Conservation (phyloP, 2,113 vertebrate species). For the Microcebus tavaratra region DNA sequence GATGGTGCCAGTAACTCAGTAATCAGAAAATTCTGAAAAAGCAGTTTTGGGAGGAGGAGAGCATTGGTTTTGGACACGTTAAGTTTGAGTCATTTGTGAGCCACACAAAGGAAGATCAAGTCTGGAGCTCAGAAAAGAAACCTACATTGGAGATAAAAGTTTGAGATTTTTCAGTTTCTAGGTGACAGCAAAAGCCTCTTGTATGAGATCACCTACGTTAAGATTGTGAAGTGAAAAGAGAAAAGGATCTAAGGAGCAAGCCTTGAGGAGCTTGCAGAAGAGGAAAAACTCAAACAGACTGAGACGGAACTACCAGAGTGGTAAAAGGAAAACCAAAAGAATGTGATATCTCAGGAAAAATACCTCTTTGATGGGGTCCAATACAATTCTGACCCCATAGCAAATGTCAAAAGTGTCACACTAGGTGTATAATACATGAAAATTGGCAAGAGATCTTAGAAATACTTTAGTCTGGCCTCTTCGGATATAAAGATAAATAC, state of each 20-base stretch:
- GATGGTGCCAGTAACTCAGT: background rate
- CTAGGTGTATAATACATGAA: background rate
- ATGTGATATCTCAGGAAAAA: background rate
- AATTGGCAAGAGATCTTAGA: background rate
- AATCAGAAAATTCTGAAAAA: background rate
- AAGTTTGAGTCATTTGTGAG: background rate
- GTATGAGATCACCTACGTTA: background rate
- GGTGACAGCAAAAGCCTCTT: background rate
- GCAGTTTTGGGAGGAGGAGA: background rate
- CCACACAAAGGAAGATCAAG: background rate
- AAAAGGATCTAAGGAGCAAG: background rate
- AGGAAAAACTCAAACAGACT: background rate
- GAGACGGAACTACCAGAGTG: background rate
- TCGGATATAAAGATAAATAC: background rate
- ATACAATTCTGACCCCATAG: background rate
- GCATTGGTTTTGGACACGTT: background rate
- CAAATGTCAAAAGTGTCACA: background rate
- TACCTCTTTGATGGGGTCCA: background rate
- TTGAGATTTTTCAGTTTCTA: background rate
- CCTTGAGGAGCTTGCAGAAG: background rate
- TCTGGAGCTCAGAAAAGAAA: background rate
- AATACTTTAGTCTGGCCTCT: background rate
- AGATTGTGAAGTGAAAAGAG: background rate
- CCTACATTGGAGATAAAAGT: background rate
- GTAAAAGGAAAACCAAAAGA: slow-evolving; percentile 6